Evolutionary conservation across 2,113 vertebrate species (phyloP).

Genomic region (Cochlearius cochlearius): DNA sequence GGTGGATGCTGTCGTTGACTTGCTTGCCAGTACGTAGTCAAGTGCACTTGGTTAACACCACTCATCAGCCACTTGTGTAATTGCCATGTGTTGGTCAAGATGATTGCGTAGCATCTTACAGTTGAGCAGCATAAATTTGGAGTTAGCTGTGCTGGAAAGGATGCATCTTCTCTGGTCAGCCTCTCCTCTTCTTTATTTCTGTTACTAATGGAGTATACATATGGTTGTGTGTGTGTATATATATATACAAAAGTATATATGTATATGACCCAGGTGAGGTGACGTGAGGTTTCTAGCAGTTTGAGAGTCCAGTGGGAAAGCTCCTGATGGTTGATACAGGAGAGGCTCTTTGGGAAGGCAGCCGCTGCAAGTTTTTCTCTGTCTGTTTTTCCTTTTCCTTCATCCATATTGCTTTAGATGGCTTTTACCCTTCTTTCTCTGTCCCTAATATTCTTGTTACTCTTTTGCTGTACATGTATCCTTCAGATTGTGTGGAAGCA

Average conservation of each 20-base stretch:
- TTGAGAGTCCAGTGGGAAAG: neutral
- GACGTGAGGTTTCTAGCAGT: neutral
- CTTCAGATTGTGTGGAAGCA: neutral
- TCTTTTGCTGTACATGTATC: neutral
- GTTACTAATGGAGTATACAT: neutral
- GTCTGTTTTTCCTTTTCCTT: neutral
- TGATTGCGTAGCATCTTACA: neutral
- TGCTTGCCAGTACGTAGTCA: neutral
- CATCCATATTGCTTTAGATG: neutral
- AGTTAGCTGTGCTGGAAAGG: neutral
- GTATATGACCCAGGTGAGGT: neutral
- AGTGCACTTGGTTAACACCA: neutral
- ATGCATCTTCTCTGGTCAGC: neutral
- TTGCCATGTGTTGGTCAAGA: neutral
- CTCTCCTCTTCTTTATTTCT: neutral
- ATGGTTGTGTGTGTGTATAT: neutral
- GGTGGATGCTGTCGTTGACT: neutral
- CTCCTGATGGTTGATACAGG: neutral
- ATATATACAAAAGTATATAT: too few relatives aligned
- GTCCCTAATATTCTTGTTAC: neutral
- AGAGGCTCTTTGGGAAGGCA: neutral
- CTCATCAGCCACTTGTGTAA: neutral
- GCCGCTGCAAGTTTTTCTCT: neutral
- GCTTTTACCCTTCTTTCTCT: neutral
- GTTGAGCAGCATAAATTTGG: neutral